Conservation (phyloP, 2,888 invertebrate genomes). For the Oxyteleia sp. region DNA sequence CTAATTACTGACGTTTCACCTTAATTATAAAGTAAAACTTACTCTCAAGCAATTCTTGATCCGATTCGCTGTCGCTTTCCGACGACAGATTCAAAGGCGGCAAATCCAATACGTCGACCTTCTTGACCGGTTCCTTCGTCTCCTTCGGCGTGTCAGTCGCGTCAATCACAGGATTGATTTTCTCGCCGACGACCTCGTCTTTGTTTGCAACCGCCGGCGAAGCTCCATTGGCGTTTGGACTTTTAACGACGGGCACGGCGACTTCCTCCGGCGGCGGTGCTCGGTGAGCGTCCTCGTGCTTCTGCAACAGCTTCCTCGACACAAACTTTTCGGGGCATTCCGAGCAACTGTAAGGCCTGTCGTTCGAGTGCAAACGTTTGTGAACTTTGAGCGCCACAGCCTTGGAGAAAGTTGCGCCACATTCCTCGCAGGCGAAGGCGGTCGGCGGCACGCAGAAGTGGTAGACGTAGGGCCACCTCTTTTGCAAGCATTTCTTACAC, state of each 20-base stretch:
- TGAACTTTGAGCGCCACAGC: constrained; percentile 95
- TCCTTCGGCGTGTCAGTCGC: constrained; percentile 65
- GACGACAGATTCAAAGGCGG: constrained; percentile 94
- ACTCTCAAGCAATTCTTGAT: constrained; percentile 82
- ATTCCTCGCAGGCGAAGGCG: constrained; percentile 94
- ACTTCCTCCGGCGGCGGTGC: constrained; percentile 82
- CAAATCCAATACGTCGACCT: constrained; percentile 91
- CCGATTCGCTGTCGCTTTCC: constrained; percentile 93
- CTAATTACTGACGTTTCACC: no score
- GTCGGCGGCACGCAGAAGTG: constrained; percentile 95
- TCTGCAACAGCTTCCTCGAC: constrained; percentile 92
- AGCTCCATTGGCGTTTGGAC: constrained; percentile 37
- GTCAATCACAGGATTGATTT: constrained; percentile 57
- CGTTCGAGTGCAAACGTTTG: constrained; percentile 92
- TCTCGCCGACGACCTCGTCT: constrained; percentile 39
- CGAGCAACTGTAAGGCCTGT: constrained; percentile 92
- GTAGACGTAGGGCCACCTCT: constrained; percentile 97
- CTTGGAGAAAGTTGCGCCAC: constrained; percentile 91
- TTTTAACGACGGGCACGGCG: constrained; percentile 7
- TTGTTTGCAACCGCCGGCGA: constrained; percentile 56
- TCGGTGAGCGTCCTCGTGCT: constrained; percentile 91
- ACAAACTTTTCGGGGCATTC: constrained; percentile 94
- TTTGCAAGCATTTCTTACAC: constrained; percentile 95
- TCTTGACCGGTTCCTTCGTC: constrained; percentile 85
- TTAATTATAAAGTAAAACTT: no score